Evolutionary conservation across 1,140 invertebrate species (phyloP).

Genomic region (Drosophila burlai): DNA sequence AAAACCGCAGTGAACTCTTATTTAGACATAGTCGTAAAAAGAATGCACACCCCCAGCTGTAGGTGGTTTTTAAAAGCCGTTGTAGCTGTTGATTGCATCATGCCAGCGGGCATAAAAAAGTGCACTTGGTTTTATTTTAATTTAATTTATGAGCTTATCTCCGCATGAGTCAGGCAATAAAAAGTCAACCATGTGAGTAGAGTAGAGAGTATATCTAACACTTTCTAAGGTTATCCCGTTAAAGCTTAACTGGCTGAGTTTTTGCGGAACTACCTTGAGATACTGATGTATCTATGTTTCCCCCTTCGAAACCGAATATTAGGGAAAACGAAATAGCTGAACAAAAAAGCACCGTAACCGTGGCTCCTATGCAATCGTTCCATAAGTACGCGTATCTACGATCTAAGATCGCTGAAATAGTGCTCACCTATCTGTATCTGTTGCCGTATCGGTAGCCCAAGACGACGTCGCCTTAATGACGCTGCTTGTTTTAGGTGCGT

Average conservation of each 20-base stretch:
- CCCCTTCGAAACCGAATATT: slow-evolving; percentile 31
- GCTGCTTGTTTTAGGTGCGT: slow-evolving; percentile 35
- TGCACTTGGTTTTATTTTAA: slow-evolving; percentile 21
- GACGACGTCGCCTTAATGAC: slow-evolving; percentile 46
- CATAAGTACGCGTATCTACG: slow-evolving; percentile 28
- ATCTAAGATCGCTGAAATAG: slow-evolving; percentile 46
- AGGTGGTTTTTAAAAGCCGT: background rate
- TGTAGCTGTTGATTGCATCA: slow-evolving; percentile 19
- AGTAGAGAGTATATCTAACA: slow-evolving; percentile 11
- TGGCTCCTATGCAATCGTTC: slow-evolving; percentile 28
- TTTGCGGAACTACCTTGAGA: slow-evolving; percentile 59
- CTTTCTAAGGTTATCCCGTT: slow-evolving; percentile 46
- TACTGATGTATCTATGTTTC: background rate
- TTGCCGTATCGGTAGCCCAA: slow-evolving; percentile 5
- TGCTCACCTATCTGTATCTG: slow-evolving; percentile 21
- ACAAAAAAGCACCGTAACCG: slow-evolving; percentile 37
- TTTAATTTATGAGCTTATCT: slow-evolving; percentile 28
- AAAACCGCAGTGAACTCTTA: background rate
- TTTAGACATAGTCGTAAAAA: background rate
- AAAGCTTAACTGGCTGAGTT: slow-evolving; percentile 11
- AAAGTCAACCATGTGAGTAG: slow-evolving; percentile 21
- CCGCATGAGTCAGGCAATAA: slow-evolving; percentile 33
- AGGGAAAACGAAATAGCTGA: slow-evolving; percentile 32
- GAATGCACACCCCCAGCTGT: slow-evolving; percentile 2
- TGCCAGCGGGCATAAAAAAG: slow-evolving; percentile 1